Conservation (phyloP, 2,797 vertebrate species). For the Pangasius larnaudii region DNA sequence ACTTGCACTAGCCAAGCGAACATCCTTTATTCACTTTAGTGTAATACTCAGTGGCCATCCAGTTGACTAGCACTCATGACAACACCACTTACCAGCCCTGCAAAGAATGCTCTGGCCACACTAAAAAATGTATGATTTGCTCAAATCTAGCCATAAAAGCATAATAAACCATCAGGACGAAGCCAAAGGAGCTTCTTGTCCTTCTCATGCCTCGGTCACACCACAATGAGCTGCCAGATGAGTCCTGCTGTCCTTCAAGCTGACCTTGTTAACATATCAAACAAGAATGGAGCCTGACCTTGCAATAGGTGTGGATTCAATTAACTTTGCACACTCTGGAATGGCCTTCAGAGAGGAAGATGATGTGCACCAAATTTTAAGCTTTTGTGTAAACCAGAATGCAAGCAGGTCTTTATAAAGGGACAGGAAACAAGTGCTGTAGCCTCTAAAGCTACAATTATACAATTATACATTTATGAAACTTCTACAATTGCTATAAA, state of each 20-base stretch:
- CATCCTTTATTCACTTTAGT: background rate
- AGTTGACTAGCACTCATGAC: background rate
- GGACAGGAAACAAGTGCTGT: background rate
- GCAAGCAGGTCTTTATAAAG: background rate
- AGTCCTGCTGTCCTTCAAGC: constrained; percentile 51
- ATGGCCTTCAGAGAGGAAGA: constrained; percentile 34
- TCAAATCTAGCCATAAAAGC: background rate
- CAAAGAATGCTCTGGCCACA: background rate
- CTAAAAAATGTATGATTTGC: background rate
- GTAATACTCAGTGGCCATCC: background rate
- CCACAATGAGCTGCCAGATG: constrained; percentile 38
- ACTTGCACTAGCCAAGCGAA: background rate
- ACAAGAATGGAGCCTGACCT: constrained; percentile 47
- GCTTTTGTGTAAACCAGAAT: background rate
- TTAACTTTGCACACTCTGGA: constrained; percentile 43
- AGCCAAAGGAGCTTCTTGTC: constrained; percentile 23
- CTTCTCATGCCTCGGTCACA: constrained; percentile 13
- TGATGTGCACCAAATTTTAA: background rate
- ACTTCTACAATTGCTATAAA: background rate
- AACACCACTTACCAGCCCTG: background rate
- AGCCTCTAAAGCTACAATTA: background rate
- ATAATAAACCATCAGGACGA: constrained; percentile 7
- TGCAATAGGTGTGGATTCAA: constrained; percentile 45
- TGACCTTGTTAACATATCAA: constrained; percentile 59
- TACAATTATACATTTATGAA: background rate